These are phyloP conservation scores for Lutjanus erythropterus DNA, from an alignment of 2,113 vertebrate genomes.

Conservation along the genomic window DNA sequence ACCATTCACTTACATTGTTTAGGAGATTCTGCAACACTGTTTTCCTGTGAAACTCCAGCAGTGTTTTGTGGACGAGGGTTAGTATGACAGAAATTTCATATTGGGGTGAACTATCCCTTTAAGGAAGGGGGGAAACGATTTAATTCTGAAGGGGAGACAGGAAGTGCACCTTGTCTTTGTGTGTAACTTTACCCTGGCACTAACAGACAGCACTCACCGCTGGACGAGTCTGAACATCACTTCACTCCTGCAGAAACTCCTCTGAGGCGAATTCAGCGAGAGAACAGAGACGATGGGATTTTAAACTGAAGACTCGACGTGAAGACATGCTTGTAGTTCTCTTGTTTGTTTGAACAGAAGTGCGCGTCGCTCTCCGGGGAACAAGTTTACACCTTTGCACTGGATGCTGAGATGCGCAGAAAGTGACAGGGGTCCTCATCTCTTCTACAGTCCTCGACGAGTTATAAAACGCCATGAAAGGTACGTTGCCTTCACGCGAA, in stretches of 20 bases:
- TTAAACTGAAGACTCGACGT: slow-evolving; percentile 53
- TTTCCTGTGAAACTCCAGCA: too few relatives aligned
- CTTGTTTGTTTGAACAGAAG: not conserved
- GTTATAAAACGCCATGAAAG: slow-evolving; percentile 85
- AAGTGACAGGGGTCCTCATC: slow-evolving; percentile 78
- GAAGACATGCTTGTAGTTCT: slow-evolving; percentile 24
- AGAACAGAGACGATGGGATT: slow-evolving; percentile 66
- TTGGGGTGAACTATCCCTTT: too few relatives aligned
- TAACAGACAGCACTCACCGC: slow-evolving; percentile 17
- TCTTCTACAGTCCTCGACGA: slow-evolving; percentile 70
- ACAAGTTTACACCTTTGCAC: slow-evolving; percentile 39
- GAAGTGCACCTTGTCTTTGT: not conserved
- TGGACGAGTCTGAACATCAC: slow-evolving; percentile 37
- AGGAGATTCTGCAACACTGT: too few relatives aligned
- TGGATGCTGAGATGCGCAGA: slow-evolving; percentile 80
- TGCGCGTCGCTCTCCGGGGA: slow-evolving; percentile 14
- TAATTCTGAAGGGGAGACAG: slow-evolving; percentile 47
- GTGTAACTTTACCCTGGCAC: slow-evolving; percentile 20
- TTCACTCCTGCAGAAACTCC: slow-evolving; percentile 16
- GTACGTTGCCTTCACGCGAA: slow-evolving; percentile 37
- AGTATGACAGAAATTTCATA: too few relatives aligned
- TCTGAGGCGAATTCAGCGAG: not conserved
- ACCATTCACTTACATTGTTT: too few relatives aligned
- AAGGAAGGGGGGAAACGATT: too few relatives aligned
- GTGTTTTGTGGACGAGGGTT: too few relatives aligned